Percentiles rank a stretch among this genome's conserved stretches.
Conservation (phyloP, 2,113 vertebrate species). For the Sterrhoptilus dennistouni region DNA sequence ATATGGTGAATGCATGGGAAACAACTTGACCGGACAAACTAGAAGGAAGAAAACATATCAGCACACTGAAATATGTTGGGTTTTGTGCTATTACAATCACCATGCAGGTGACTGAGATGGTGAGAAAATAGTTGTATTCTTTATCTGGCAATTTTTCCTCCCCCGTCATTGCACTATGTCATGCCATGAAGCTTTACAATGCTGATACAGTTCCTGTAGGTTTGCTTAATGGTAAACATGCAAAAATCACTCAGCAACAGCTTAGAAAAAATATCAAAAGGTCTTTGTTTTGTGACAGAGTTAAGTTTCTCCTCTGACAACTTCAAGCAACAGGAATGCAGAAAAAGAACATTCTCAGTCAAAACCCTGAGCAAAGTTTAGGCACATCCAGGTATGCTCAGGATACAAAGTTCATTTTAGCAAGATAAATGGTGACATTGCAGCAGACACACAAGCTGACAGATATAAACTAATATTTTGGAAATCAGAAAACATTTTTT, state of each 20-base stretch:
- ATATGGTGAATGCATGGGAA: neutral
- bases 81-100: neutral
- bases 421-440: neutral
- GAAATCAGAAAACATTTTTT: neutral
- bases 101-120: neutral
- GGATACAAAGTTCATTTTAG: neutral
- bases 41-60: neutral
- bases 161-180: neutral
- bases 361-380: neutral
- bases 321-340: conserved; percentile 53
- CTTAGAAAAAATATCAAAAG: conserved; percentile 56
- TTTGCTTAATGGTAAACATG: conserved; percentile 3
- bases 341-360: conserved; percentile 28
- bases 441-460: neutral
- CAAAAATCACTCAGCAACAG: conserved; percentile 33
- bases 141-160: neutral
- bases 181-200: neutral
- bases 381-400: neutral
- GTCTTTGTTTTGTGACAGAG: conserved; percentile 48
- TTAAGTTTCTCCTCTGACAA: conserved; percentile 64
- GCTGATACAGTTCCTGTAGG: neutral
- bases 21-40: neutral
- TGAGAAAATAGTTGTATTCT: neutral
- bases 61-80: neutral
- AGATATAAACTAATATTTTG: neutral